phyloP scores from a whole-genome alignment of 2,113 vertebrate genomes.

The Emydocephalus ijimae region DNA sequence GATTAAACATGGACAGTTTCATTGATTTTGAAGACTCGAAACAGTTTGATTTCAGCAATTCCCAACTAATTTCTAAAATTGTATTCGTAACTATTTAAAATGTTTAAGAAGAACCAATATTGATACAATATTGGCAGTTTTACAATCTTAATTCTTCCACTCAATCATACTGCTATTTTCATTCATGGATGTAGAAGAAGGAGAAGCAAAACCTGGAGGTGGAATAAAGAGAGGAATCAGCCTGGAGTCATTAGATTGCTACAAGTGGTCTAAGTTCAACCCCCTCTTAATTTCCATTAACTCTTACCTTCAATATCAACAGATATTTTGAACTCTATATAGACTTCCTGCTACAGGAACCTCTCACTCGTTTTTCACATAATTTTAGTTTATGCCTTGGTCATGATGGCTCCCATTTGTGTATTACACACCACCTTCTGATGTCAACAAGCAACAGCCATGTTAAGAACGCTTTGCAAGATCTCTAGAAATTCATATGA shows the following conservation, averaged over 20 bases:
- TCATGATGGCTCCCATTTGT: background rate
- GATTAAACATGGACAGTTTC: background rate
- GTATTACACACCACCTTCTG: background rate
- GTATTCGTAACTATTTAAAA: background rate
- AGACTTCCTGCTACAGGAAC: background rate
- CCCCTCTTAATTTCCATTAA: no score
- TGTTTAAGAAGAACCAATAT: background rate
- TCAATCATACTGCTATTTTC: background rate
- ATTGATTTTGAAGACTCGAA: background rate
- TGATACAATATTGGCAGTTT: background rate
- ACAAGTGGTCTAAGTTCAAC: background rate
- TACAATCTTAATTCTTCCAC: background rate
- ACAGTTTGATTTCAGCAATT: background rate
- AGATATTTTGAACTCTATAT: background rate
- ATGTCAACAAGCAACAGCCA: background rate
- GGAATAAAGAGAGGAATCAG: background rate
- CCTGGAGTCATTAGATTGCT: background rate
- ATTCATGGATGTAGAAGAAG: background rate
- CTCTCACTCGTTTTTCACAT: background rate
- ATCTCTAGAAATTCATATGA: background rate
- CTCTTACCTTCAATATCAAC: no score
- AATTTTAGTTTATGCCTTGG: background rate
- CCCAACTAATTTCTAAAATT: background rate
- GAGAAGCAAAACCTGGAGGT: background rate
- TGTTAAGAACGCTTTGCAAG: background rate